phyloP scores from a whole-genome alignment of 2,113 vertebrate genomes.

The Meleagris gallopavo region DNA sequence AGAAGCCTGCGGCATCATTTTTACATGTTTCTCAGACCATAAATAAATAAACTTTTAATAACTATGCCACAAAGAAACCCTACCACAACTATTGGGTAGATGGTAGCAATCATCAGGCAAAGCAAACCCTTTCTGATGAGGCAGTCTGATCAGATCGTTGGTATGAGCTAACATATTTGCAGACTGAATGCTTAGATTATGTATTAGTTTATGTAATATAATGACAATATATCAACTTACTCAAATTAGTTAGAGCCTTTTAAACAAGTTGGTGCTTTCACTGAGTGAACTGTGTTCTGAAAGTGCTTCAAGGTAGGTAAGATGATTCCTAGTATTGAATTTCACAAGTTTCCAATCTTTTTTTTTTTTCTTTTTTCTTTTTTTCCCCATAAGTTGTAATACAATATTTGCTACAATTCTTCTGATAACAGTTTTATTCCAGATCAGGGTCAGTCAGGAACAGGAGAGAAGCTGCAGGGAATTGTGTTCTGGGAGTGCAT shows the following conservation, averaged over 20 bases:
- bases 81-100: not conserved
- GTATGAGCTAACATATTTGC: not conserved
- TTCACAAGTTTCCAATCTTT: not conserved
- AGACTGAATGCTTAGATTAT: not conserved
- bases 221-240: not conserved
- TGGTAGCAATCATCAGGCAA: not conserved
- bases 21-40: not conserved
- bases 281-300: not conserved
- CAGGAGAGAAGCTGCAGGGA: conserved; percentile 34
- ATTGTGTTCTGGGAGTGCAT: not conserved
- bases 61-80: not conserved
- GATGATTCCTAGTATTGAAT: not conserved
- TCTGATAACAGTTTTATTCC: conserved; percentile 33
- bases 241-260: not conserved
- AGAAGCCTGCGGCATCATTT: not conserved
- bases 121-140: not conserved
- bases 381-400: not conserved
- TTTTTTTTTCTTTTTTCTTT: conserved; percentile 8
- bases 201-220: not conserved
- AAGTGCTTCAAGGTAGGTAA: not conserved
- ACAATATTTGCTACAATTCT: not conserved
- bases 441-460: conserved; percentile 13
- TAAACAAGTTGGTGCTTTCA: not conserved
- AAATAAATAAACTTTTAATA: not conserved
- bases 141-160: not conserved